These are phyloP conservation scores for Agapostemon virescens DNA, from an alignment of 2,888 invertebrate species.

Conservation along the genomic window DNA sequence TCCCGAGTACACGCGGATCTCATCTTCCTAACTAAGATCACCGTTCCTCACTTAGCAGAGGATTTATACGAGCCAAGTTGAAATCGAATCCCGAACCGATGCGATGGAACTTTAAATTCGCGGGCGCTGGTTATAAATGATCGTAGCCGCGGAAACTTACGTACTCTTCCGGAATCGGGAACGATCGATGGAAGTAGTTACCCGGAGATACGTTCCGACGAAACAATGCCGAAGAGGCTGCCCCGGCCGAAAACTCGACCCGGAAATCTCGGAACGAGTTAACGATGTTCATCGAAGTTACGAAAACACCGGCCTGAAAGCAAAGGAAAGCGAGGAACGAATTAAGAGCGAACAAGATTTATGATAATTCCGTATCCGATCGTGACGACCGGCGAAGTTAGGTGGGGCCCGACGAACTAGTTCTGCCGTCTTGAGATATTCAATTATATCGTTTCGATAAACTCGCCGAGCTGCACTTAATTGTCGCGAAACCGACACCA, in stretches of 20 bases:
- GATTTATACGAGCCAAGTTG: constrained; percentile 67
- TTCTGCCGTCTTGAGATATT: constrained; percentile 13
- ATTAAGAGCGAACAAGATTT: constrained; percentile 48
- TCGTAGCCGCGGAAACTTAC: constrained; percentile 32
- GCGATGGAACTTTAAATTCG: constrained; percentile 64
- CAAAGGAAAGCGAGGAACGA: constrained; percentile 2
- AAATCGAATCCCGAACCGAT: constrained; percentile 65
- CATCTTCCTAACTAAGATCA: constrained; percentile 64
- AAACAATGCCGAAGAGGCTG: constrained; percentile 42
- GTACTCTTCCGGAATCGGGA: constrained; percentile 25
- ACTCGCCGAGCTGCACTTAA: background rate
- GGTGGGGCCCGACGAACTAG: background rate
- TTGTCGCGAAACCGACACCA: background rate
- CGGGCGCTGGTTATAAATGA: constrained; percentile 58
- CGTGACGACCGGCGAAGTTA: constrained; percentile 20
- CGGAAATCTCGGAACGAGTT: constrained; percentile 35
- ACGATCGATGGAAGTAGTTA: constrained; percentile 55
- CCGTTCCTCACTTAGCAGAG: constrained; percentile 58
- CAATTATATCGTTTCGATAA: constrained; percentile 17
- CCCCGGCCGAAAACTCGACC: constrained; percentile 3
- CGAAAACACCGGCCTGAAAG: constrained; percentile 30
- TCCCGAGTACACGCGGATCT: constrained; percentile 50
- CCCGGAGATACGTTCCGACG: constrained; percentile 38
- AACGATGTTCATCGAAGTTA: constrained; percentile 52
- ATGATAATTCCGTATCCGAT: constrained; percentile 42